Evolutionary conservation across 2,113 vertebrate genomes (phyloP).

Genomic region (Serinus canaria): DNA sequence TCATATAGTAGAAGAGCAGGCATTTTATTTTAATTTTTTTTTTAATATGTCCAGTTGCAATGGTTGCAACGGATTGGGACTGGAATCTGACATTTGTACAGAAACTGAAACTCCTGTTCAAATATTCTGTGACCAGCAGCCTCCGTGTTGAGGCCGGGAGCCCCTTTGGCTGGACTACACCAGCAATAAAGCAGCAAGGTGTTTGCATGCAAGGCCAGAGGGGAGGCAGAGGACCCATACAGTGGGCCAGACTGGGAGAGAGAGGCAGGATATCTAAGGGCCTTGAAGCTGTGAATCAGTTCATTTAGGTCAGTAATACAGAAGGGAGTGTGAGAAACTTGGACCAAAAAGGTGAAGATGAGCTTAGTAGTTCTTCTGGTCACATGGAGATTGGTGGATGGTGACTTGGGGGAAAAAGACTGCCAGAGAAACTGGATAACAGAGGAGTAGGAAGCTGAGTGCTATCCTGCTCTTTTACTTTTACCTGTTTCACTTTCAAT

Average conservation of each 20-base stretch:
- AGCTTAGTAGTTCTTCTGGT: neutral
- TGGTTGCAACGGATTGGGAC: neutral
- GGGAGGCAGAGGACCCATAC: neutral
- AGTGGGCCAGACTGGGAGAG: fast-evolving
- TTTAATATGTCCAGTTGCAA: neutral
- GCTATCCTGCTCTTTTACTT: neutral
- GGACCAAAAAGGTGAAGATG: neutral
- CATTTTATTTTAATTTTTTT: neutral
- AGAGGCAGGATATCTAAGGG: neutral
- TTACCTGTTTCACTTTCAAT: neutral
- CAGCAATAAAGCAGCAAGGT: neutral
- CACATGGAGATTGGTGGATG: neutral
- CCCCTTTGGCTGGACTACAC: neutral
- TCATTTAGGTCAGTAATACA: neutral
- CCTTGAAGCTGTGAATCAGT: neutral
- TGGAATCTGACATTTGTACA: neutral
- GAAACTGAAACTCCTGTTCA: neutral
- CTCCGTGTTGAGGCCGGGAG: neutral
- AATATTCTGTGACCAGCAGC: neutral
- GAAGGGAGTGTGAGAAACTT: neutral
- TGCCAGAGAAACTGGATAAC: neutral
- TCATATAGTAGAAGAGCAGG: fast-evolving
- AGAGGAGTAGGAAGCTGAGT: neutral
- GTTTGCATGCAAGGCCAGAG: neutral
- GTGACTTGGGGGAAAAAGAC: neutral